These are phyloP conservation scores for Cebus imitator DNA, from an alignment of 2,113 vertebrate genomes.

Conservation along the genomic window DNA sequence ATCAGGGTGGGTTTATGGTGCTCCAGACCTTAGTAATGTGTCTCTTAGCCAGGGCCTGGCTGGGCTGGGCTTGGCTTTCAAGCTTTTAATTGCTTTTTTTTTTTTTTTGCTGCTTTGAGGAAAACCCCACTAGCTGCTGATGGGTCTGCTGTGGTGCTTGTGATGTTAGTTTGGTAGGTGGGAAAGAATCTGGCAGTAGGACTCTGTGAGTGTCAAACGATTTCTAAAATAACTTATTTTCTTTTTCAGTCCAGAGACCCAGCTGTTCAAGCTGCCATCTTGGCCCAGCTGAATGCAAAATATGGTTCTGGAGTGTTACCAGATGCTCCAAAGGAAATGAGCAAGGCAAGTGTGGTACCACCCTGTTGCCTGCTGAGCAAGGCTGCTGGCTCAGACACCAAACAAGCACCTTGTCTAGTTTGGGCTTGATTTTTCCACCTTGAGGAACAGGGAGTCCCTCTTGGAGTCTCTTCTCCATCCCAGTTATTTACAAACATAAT, in stretches of 20 bases:
- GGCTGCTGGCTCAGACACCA: neutral
- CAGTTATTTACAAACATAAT: neutral
- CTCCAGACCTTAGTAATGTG: neutral
- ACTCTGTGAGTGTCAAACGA: neutral
- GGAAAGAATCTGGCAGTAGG: neutral
- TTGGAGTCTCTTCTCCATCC: neutral
- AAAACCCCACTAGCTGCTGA: neutral
- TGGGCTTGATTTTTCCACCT: neutral
- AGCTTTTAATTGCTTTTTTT: neutral
- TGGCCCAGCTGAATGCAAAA: slow-evolving; percentile 98
- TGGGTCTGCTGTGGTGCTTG: neutral
- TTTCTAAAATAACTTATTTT: slow-evolving; percentile 45
- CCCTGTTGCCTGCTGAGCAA: neutral
- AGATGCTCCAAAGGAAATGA: slow-evolving; percentile 88
- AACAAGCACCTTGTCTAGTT: neutral
- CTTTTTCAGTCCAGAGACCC: slow-evolving; percentile 94
- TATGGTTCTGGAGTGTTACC: slow-evolving; percentile 93
- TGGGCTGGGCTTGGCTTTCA: neutral
- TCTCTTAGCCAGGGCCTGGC: neutral
- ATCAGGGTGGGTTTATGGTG: neutral
- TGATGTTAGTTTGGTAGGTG: neutral
- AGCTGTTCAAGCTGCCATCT: slow-evolving; percentile 98
- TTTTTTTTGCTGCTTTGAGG: neutral
- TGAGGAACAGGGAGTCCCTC: neutral
- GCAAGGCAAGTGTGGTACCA: slow-evolving; percentile 84